Base-by-base conservation (phyloP, 2,113 vertebrate species). In the Bubalus kerabau region DNA sequence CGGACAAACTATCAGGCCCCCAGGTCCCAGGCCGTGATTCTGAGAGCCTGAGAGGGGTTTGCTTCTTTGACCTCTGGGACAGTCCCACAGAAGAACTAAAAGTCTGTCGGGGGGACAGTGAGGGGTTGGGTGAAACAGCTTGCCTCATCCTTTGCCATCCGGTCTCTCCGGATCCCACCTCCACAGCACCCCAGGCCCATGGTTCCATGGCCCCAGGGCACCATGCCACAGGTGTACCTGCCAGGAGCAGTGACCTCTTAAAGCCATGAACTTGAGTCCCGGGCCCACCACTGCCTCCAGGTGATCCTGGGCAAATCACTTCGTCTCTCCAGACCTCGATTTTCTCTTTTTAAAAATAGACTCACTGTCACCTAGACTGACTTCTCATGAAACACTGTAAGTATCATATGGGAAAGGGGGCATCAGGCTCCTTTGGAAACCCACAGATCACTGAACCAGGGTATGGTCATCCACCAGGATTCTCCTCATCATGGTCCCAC, bases 61-160 rank as follows among this genome's bases (percentile, higher is more conserved):
- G 71, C 11, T 30, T 59, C 2, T 80, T n/a, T 92, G n/a, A 60
- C 87, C 95, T 90, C 50, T 93, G 94, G 12, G 24, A 59, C 40
- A 62, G 74, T 92, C 71, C 74, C 92, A 84, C 57, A 81, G 43
- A 56, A 94, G 87, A 95, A 43, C 9, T 76, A 96, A 36, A 90
- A 94, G 98, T 98, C 88, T 96, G 82, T 43, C 43, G 78, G 85
- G 32, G 17, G 94, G 52, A 95, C 43, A 59, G 88, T n/a, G 26
- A 98, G 11, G 17, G 50, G 50, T 92, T 85, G n/a, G 85, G 85
- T 0, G 0, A 40, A n/a, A 24, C 0, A 28, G 43, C 10, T 97
- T 93, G 82, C 95, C 67, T 97, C 93, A 96, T 57, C 32, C 67
- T 87, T 43, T 67, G 46, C n/a, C 12, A 12, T 30, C 64, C 5